These are phyloP conservation scores for Caenorhabditis panamensis DNA, from an alignment of 2,888 invertebrate genomes.

Conservation along the genomic window DNA sequence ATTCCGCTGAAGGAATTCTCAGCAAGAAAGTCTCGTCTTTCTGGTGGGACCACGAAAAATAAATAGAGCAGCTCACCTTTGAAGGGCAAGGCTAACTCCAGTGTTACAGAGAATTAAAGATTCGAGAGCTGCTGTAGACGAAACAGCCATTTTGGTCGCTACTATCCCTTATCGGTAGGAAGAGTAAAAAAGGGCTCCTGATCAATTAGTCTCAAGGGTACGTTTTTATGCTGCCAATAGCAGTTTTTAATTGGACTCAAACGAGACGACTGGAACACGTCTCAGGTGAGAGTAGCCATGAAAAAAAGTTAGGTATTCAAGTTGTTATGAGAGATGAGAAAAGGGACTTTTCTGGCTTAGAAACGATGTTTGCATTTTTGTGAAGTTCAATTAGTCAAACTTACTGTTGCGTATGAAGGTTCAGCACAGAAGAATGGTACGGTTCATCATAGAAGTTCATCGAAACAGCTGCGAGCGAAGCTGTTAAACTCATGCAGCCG, in stretches of 20 bases:
- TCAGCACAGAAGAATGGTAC: constrained; percentile 43
- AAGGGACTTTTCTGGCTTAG: no score
- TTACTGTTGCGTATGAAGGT: constrained; percentile 49
- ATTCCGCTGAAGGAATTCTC: no score
- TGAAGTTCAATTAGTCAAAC: constrained; percentile 25
- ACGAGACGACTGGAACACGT: neutral
- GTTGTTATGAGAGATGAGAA: no score
- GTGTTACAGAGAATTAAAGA: constrained; percentile 12
- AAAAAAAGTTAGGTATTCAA: no score
- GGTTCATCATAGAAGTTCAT: constrained; percentile 64
- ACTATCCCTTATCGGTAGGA: neutral
- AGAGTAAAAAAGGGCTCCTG: neutral
- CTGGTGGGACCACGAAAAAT: no score
- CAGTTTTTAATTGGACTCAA: constrained; percentile 17
- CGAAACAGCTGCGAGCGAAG: constrained; percentile 29
- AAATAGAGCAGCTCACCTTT: constrained; percentile 5
- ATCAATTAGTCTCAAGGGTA: constrained; percentile 16
- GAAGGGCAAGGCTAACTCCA: neutral
- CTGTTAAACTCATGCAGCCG: constrained; percentile 51
- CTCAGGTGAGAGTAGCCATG: no score
- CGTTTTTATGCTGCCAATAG: constrained; percentile 26
- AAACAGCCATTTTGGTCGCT: neutral
- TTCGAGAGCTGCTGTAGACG: constrained; percentile 1
- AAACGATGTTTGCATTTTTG: no score
- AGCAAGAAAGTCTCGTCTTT: no score